phyloP scores from a whole-genome alignment of 2,797 vertebrate genomes.

The Rhinatrema bivittatum region DNA sequence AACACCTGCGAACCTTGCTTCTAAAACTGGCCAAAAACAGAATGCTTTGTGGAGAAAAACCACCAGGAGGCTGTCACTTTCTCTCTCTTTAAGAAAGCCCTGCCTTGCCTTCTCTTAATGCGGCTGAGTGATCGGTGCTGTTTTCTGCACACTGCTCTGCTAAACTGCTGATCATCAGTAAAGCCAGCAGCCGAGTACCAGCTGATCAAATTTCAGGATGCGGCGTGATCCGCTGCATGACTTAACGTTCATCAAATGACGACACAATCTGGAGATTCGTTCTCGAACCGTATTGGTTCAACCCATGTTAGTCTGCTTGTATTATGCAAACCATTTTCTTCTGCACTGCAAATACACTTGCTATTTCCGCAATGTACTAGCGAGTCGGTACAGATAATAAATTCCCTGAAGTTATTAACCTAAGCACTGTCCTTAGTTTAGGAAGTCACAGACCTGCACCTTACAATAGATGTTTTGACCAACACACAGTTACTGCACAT shows the following conservation, averaged over 20 bases:
- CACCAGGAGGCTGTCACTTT: background rate
- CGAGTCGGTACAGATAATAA: background rate
- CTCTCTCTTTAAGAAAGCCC: conserved; percentile 15
- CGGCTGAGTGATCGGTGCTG: background rate
- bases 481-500: no score
- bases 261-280: conserved; percentile 28
- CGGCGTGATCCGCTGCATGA: conserved; percentile 25
- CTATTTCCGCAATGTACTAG: conserved; percentile 18
- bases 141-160: background rate
- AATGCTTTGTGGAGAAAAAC: background rate
- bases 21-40: conserved; percentile 8
- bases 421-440: no score
- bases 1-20: no score
- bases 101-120: background rate
- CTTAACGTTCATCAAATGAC: conserved; percentile 32
- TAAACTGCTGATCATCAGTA: conserved; percentile 19
- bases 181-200: conserved; percentile 12
- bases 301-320: conserved; percentile 24
- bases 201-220: conserved; percentile 19
- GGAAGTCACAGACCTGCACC: no score
- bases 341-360: conserved; percentile 4
- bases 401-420: conserved; percentile 1
- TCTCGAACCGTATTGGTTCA: conserved; percentile 20
- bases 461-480: no score
- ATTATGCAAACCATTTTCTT: conserved; percentile 25